Evolutionary conservation across 1,140 invertebrate genomes (phyloP).

Genomic region (Dendroctonus valens): DNA sequence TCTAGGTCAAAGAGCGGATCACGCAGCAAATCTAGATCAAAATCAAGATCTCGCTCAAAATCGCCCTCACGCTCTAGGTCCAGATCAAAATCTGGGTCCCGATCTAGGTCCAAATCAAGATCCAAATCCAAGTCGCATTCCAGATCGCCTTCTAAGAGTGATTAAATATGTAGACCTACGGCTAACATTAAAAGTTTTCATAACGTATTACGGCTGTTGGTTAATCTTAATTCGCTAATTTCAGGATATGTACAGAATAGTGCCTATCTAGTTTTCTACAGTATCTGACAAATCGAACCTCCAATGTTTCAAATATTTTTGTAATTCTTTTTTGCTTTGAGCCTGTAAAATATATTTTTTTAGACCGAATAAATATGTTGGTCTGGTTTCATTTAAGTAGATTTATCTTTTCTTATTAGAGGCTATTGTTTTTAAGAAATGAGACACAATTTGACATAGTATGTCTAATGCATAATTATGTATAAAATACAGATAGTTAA

Average conservation of each 20-base stretch:
- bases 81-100: constrained; percentile 43
- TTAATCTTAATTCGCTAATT: not conserved
- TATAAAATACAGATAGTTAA: not conserved
- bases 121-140: constrained; percentile 34
- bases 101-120: constrained; percentile 45
- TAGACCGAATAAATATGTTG: no score
- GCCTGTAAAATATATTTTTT: no score
- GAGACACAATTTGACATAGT: no score
- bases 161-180: not conserved
- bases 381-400: no score
- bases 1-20: constrained; percentile 37
- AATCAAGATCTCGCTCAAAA: constrained; percentile 41
- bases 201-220: no score
- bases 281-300: no score
- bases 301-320: not conserved
- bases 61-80: constrained; percentile 35
- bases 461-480: no score
- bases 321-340: not conserved
- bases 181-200: no score
- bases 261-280: no score
- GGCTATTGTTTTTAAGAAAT: no score
- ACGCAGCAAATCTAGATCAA: no score
- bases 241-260: not conserved
- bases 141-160: constrained; percentile 34
- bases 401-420: no score